A percentile compares a stretch with the other conserved stretches of the same genome.
Conservation (phyloP, 2,797 vertebrate genomes). For the Clarias platycephalus region DNA sequence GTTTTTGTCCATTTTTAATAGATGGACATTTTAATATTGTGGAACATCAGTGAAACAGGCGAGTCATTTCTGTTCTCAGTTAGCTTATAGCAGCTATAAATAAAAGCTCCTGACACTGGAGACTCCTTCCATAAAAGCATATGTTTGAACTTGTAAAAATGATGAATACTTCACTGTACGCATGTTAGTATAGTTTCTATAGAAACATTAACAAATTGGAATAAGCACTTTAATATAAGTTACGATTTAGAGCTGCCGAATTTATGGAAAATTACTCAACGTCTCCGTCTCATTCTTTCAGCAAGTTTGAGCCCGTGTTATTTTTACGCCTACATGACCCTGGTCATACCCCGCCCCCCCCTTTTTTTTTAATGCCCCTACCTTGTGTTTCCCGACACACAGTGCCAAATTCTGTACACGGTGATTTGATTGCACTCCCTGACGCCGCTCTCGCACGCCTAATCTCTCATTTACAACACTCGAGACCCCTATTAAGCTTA, state of each 20-base stretch:
- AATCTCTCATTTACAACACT: constrained; percentile 62
- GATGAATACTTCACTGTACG: not conserved
- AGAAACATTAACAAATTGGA: not conserved
- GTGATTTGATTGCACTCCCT: constrained; percentile 23
- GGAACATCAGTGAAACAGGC: too few relatives aligned
- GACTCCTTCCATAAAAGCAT: not conserved
- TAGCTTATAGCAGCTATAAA: too few relatives aligned
- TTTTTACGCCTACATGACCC: not conserved
- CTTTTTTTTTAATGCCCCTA: too few relatives aligned
- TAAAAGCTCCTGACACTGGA: not conserved
- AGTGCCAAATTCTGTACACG: not conserved
- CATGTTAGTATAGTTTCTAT: not conserved
- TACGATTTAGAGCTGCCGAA: not conserved
- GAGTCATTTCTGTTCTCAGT: too few relatives aligned
- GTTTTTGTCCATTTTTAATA: too few relatives aligned
- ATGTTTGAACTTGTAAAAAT: not conserved
- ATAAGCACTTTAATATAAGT: not conserved
- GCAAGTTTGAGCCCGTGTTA: not conserved
- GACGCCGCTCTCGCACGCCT: constrained; percentile 20
- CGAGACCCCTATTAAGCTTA: constrained; percentile 59
- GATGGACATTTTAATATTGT: too few relatives aligned
- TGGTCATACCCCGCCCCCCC: too few relatives aligned
- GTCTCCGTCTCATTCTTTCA: not conserved
- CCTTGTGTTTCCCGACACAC: not conserved
- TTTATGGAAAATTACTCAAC: not conserved